Evolutionary conservation across 2,888 invertebrate species (phyloP).

Genomic region (Caenorhabditis sp.): DNA sequence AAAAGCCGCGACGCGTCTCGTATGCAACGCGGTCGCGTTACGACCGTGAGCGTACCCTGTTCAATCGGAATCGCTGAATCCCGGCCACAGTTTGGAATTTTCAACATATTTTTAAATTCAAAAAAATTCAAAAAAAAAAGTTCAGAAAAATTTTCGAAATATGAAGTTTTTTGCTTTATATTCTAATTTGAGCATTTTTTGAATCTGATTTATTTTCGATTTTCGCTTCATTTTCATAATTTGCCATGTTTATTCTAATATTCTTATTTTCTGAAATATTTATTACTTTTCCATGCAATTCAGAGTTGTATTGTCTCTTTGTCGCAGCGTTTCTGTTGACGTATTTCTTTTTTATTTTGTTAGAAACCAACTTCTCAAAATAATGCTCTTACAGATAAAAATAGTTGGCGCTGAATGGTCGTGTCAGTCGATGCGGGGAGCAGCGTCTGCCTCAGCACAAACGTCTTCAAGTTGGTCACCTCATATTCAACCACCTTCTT

Average conservation of each 20-base stretch:
- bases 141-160: conserved; percentile 6
- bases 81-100: too few species aligned
- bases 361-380: too few species aligned
- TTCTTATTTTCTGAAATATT: too few species aligned
- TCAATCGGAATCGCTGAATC: conserved; percentile 36
- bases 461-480: conserved; percentile 25
- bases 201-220: too few species aligned
- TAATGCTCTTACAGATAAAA: conserved; percentile 38
- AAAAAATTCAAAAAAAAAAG: too few species aligned
- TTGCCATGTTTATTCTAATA: too few species aligned
- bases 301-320: too few species aligned
- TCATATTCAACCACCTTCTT: background rate
- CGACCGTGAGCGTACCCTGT: conserved; percentile 40
- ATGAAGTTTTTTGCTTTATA: background rate
- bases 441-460: conserved; percentile 54
- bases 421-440: conserved; percentile 56
- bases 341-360: too few species aligned
- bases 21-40: conserved; percentile 48
- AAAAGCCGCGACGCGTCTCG: conserved; percentile 37
- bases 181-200: background rate
- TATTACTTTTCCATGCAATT: too few species aligned
- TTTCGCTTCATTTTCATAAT: too few species aligned
- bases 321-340: too few species aligned
- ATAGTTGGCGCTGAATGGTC: conserved; percentile 56
- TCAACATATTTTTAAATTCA: background rate